These are phyloP conservation scores for Cranoglanis bouderius DNA, from an alignment of 2,113 vertebrate genomes.

Conservation along the genomic window DNA sequence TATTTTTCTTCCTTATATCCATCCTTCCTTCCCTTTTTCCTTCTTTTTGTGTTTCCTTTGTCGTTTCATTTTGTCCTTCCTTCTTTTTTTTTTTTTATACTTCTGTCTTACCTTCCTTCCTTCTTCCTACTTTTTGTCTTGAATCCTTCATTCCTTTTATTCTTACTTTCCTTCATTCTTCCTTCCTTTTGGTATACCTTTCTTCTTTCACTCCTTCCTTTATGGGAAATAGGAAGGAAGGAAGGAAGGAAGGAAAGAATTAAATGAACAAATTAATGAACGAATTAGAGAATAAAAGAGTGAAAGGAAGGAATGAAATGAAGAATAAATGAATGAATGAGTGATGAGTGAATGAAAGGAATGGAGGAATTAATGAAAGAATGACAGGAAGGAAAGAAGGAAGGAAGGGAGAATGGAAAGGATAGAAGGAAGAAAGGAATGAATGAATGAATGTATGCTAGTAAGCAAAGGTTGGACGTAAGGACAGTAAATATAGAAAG, in stretches of 20 bases:
- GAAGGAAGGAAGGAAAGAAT: background rate
- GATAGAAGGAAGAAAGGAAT: background rate
- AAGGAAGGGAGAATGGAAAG: background rate
- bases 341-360: background rate
- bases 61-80: background rate
- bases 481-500: background rate
- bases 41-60: background rate
- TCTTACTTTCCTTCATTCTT: background rate
- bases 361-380: background rate
- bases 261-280: background rate
- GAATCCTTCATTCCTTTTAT: background rate
- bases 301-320: background rate
- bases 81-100: background rate
- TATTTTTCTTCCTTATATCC: background rate
- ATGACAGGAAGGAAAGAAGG: background rate
- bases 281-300: background rate
- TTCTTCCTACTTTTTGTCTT: background rate
- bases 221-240: background rate
- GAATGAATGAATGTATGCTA: background rate
- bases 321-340: background rate
- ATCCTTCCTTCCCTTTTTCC: background rate
- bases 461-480: background rate
- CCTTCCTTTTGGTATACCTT: background rate
- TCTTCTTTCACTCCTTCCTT: background rate
- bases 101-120: background rate